Evolutionary conservation across 2,888 invertebrate species (phyloP).

Genomic region (Sacculina carcini): DNA sequence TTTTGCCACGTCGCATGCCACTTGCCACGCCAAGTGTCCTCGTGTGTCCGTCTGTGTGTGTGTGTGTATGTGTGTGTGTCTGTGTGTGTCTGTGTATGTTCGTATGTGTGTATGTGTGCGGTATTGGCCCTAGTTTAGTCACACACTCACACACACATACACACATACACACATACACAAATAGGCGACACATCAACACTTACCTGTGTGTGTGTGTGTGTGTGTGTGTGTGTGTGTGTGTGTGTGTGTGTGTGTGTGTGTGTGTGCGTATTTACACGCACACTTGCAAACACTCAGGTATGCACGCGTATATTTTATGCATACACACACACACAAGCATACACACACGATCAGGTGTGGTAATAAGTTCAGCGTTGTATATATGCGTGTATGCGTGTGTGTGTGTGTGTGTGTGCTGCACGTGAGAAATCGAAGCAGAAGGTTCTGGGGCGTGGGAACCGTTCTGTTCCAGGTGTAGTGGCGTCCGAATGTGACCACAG

Average conservation of each 20-base stretch:
- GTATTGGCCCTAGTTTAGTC: background rate
- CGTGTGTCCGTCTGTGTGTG: no score
- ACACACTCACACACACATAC: background rate
- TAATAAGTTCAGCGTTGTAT: background rate
- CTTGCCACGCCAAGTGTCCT: no score
- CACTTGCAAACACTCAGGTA: no score
- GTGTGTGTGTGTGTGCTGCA: no score
- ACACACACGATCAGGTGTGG: background rate
- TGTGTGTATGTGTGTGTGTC: background rate
- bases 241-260: background rate
- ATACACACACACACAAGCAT: background rate
- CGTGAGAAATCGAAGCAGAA: no score
- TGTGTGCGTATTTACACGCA: background rate
- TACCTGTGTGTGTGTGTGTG: background rate
- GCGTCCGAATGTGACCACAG: no score
- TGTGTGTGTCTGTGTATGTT: background rate
- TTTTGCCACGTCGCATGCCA: no score
- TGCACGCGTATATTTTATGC: no score
- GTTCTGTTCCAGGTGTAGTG: no score
- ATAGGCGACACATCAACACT: background rate
- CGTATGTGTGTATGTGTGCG: no score
- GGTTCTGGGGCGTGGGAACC: no score
- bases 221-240: background rate
- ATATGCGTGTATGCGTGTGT: background rate
- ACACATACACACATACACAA: background rate